phyloP scores from a whole-genome alignment of 2,888 invertebrate species.

The Tortricodes alternella region DNA sequence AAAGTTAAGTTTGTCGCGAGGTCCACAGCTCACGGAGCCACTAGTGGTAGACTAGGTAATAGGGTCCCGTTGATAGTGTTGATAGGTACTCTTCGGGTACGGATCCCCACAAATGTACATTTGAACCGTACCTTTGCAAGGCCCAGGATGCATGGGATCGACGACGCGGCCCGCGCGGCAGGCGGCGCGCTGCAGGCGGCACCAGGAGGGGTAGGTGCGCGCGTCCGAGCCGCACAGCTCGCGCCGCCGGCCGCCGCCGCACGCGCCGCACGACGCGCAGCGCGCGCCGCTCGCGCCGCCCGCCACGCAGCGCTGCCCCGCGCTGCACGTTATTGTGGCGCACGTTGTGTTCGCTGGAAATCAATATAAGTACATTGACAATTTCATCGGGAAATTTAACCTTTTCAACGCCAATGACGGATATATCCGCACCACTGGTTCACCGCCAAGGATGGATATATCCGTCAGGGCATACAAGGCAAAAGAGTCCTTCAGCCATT shows the following conservation, averaged over 20 bases:
- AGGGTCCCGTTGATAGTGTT: too few species aligned
- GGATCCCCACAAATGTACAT: not conserved
- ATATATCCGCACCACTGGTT: too few species aligned
- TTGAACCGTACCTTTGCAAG: constrained; percentile 74
- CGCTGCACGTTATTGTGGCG: constrained; percentile 59
- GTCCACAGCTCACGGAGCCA: too few species aligned
- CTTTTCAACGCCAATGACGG: too few species aligned
- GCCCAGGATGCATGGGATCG: constrained; percentile 87
- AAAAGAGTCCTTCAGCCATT: too few species aligned
- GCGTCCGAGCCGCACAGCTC: constrained; percentile 89
- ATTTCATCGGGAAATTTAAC: too few species aligned
- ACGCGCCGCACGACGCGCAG: constrained; percentile 67
- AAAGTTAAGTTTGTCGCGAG: too few species aligned
- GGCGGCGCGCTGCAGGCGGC: constrained; percentile 89
- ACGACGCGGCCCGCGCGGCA: constrained; percentile 88
- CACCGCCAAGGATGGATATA: too few species aligned
- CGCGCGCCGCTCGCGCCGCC: constrained; percentile 72
- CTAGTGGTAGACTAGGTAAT: too few species aligned
- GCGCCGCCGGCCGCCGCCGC: constrained; percentile 59
- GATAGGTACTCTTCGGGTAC: too few species aligned
- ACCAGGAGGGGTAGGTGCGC: constrained; percentile 90
- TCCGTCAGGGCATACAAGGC: too few species aligned
- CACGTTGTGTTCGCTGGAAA: constrained; percentile 72
- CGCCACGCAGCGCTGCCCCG: constrained; percentile 67
- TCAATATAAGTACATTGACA: too few species aligned